A percentile compares a stretch with the other conserved stretches of the same genome.
These are phyloP conservation scores for Tychaedon coryphoeus DNA, from an alignment of 2,113 vertebrate genomes.

Conservation along the genomic window DNA sequence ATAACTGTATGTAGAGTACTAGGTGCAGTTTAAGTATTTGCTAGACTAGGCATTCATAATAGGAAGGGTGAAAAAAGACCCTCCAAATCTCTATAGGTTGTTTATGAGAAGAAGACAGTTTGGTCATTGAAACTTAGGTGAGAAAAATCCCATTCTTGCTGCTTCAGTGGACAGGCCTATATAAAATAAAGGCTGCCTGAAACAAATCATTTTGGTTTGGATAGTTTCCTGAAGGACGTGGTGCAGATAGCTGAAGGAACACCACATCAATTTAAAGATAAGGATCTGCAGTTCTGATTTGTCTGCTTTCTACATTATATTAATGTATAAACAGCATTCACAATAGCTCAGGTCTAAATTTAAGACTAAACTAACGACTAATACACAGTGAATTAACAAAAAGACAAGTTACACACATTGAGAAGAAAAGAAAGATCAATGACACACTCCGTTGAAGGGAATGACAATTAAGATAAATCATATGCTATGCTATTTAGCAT, in stretches of 20 bases:
- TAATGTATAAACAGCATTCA: not conserved
- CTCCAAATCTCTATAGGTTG: not conserved
- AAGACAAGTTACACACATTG: not conserved
- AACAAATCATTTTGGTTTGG: not conserved
- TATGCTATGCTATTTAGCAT: not conserved
- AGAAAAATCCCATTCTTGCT: not conserved
- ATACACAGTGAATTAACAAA: not conserved
- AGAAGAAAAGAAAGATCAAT: slow-evolving; percentile 23
- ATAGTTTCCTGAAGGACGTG: not conserved
- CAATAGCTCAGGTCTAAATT: not conserved
- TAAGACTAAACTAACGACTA: not conserved
- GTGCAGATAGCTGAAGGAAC: not conserved
- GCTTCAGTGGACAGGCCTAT: not conserved
- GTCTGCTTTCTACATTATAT: not conserved
- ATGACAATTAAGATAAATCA: slow-evolving; percentile 42
- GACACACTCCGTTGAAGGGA: not conserved
- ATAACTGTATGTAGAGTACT: not conserved
- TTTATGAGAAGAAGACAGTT: not conserved
- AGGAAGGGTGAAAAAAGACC: not conserved
- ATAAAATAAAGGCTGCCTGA: not conserved
- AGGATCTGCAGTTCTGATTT: not conserved
- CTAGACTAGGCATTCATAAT: not conserved
- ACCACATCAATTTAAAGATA: not conserved
- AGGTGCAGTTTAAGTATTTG: not conserved
- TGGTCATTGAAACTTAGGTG: not conserved